Base-by-base conservation (phyloP, 2,888 invertebrate genomes). In the Acutogordius australiensis region DNA sequence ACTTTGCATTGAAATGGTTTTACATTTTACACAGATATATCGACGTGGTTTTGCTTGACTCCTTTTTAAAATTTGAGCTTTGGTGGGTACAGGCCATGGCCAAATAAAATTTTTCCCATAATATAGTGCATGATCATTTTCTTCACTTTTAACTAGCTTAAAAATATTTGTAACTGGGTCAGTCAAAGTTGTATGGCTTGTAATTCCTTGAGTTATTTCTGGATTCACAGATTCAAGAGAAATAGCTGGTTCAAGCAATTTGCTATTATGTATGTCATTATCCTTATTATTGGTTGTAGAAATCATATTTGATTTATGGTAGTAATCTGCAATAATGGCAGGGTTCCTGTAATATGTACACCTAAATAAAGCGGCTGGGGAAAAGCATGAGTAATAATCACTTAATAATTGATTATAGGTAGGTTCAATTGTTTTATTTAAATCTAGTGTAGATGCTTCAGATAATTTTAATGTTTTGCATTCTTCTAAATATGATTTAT, bases 311-410 rank as follows among this genome's bases (percentile, higher is more conserved):
- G 37, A 13, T 37, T 8, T 37, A 23, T 51, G 51, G 51, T 51
- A 51, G 23, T 51, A 51, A 23, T 51, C 51, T n/a, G 51, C 51
- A 21, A 51, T 51, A n/a, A 51, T 51, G 51, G 51, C 51, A 51
- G 51, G 51, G 23, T 51, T 23, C 13, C 51, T 13, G 23, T 21
- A 51, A 51, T 51, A 51, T 8, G 51, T 51, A 23, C 51, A 51
- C 23, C 51, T 51, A 51, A 51, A 51, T 4, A 51, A 23, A 23
- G 51, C 23, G 13, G 51, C 51, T n/a, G 51, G 51, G 26, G 51
- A 51, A 23, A 51, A 23, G 26, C n/a, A n/a, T n/a, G n/a, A n/a
- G n/a, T n/a, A n/a, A n/a, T n/a, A n/a, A n/a, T n/a, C n/a, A n/a
- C n/a, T n/a, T n/a, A n/a, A n/a, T n/a, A n/a, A n/a, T n/a, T n/a